Evolutionary conservation across 2,888 invertebrate species (phyloP).

Genomic region (Epicampocera succincta): DNA sequence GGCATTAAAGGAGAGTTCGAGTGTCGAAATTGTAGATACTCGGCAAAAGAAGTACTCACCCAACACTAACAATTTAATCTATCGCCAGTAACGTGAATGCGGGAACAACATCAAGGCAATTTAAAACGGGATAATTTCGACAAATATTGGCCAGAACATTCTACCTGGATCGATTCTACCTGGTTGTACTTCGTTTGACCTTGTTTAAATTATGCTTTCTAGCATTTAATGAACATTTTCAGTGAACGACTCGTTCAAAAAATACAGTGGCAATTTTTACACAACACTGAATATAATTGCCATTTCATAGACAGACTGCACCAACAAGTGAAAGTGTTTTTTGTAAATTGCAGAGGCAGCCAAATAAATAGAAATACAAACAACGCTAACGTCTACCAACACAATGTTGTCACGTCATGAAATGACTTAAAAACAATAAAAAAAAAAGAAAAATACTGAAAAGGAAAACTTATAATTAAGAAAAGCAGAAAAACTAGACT

Average conservation of each 20-base stretch:
- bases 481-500: slow-evolving; percentile 33
- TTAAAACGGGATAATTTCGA: too few relatives aligned
- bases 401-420: slow-evolving; percentile 48
- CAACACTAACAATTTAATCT: too few relatives aligned
- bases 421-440: slow-evolving; percentile 61
- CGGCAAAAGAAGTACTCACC: too few relatives aligned
- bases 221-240: slow-evolving; percentile 11
- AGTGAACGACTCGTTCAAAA: slow-evolving; percentile 10
- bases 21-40: too few relatives aligned
- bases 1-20: too few relatives aligned
- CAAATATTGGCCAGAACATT: too few relatives aligned
- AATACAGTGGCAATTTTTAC: slow-evolving; percentile 29
- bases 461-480: slow-evolving; percentile 55
- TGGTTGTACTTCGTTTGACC: too few relatives aligned
- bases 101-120: too few relatives aligned
- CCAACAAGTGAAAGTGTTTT: slow-evolving; percentile 63
- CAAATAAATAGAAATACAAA: slow-evolving; percentile 4
- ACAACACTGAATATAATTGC: slow-evolving; percentile 11
- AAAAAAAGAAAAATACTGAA: not conserved
- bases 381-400: slow-evolving; percentile 12
- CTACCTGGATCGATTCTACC: too few relatives aligned
- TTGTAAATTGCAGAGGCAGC: slow-evolving; percentile 9
- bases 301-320: not conserved
- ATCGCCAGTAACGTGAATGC: too few relatives aligned
- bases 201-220: too few relatives aligned